Conservation (phyloP, 2,888 invertebrate species). For the Microplitis deprimator region DNA sequence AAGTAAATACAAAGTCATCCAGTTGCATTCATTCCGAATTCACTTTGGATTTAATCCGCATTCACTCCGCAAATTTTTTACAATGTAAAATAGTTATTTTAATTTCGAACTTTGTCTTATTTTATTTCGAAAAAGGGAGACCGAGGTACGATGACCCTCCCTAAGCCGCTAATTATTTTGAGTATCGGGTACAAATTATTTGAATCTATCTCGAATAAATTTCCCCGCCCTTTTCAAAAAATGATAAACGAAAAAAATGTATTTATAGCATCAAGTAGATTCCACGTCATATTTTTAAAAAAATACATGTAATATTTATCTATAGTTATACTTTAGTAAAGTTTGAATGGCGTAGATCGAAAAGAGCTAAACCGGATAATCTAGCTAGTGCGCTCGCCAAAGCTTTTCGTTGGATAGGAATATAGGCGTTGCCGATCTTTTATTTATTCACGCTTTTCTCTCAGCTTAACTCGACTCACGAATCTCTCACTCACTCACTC, state of each 20-base stretch:
- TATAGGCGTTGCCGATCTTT: slow-evolving; percentile 46
- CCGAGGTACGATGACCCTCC: no score
- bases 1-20: no score
- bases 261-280: background rate
- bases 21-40: no score
- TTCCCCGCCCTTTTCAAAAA: no score
- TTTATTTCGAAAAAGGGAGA: no score
- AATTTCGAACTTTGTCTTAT: no score
- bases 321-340: slow-evolving; percentile 30
- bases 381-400: slow-evolving; percentile 37
- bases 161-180: no score
- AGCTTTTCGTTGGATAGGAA: slow-evolving; percentile 22
- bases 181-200: no score
- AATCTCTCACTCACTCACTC: slow-evolving; percentile 12
- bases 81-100: no score
- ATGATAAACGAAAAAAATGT: background rate
- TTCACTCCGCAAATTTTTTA: no score
- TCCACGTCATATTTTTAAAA: background rate
- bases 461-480: slow-evolving; percentile 21
- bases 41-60: no score
- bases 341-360: slow-evolving; percentile 37
- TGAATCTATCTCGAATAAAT: no score
- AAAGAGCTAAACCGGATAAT: slow-evolving; percentile 49
- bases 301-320: background rate
- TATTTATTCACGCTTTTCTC: slow-evolving; percentile 48